Evolutionary conservation across 1,140 invertebrate genomes (phyloP).

Genomic region (Oryzaephilus surinamensis): DNA sequence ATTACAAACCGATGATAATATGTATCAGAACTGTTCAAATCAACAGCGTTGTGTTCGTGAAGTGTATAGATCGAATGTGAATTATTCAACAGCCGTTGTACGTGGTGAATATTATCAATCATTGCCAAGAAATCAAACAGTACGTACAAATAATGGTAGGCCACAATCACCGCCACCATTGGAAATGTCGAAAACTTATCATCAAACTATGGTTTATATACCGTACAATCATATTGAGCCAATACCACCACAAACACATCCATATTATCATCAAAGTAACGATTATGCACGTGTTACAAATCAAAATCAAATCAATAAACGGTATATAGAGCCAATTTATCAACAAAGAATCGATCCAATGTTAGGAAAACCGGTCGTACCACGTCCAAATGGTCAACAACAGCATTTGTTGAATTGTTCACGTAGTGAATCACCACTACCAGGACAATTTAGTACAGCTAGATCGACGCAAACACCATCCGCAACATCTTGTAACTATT

Average conservation of each 20-base stretch:
- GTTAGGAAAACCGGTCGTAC: slow-evolving; percentile 33
- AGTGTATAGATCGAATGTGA: slow-evolving; percentile 34
- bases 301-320: slow-evolving; percentile 33
- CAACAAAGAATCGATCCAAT: slow-evolving; percentile 36
- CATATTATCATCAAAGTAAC: slow-evolving; percentile 34
- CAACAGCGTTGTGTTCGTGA: slow-evolving; percentile 34
- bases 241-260: slow-evolving; percentile 28
- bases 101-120: slow-evolving; percentile 40
- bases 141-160: slow-evolving; percentile 37
- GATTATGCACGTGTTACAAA: slow-evolving; percentile 27
- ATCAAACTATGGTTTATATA: slow-evolving; percentile 64
- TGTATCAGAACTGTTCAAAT: slow-evolving; percentile 44
- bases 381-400: slow-evolving; percentile 20
- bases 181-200: slow-evolving; percentile 42
- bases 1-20: slow-evolving; percentile 36
- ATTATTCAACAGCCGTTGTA: slow-evolving; percentile 27
- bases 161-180: slow-evolving; percentile 55
- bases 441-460: slow-evolving; percentile 34
- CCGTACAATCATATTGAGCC: slow-evolving; percentile 50
- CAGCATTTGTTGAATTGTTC: slow-evolving; percentile 26
- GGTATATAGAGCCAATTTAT: slow-evolving; percentile 29
- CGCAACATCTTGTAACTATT: slow-evolving; percentile 27
- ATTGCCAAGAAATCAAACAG: slow-evolving; percentile 35
- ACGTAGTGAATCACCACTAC: slow-evolving; percentile 32
- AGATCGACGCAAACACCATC: slow-evolving; percentile 36